Evolutionary conservation across 2,797 vertebrate species (phyloP).

Genomic region (Eptatretus atami): DNA sequence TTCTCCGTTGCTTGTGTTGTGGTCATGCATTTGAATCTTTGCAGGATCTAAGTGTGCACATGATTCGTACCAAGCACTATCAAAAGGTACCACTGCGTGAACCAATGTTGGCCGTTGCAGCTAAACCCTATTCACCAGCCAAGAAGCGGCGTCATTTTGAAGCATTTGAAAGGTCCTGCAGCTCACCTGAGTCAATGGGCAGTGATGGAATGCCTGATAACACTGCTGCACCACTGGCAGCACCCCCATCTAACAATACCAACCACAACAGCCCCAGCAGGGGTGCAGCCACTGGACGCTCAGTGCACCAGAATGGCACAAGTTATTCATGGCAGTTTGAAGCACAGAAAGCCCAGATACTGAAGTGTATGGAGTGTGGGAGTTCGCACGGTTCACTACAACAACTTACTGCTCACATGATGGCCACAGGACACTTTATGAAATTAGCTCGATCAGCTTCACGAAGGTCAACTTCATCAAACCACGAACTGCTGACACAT

Average conservation of each 20-base stretch:
- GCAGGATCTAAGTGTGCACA: conserved; percentile 90
- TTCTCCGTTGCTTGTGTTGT: conserved; percentile 97
- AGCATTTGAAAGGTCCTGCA: neutral
- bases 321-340: conserved; percentile 99
- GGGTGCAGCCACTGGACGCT: conserved; percentile 55
- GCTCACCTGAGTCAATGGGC: conserved; percentile 1
- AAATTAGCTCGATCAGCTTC: conserved; percentile 94
- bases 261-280: neutral
- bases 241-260: too few species aligned
- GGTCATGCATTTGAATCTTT: conserved; percentile 97
- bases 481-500: conserved; percentile 13
- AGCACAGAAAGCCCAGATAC: conserved; percentile 81
- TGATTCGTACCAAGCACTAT: conserved; percentile 99
- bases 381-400: conserved; percentile 82
- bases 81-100: conserved; percentile 99
- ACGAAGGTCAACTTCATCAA: conserved; percentile 20
- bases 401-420: conserved; percentile 93
- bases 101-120: conserved; percentile 67
- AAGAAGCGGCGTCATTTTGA: conserved; percentile 64
- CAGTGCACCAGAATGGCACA: conserved; percentile 88
- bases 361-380: conserved; percentile 98
- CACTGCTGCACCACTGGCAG: neutral
- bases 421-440: conserved; percentile 96
- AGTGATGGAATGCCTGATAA: neutral
- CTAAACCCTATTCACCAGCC: conserved; percentile 61